Conservation (phyloP, 2,797 vertebrate genomes). For the Rhinatrema bivittatum region DNA sequence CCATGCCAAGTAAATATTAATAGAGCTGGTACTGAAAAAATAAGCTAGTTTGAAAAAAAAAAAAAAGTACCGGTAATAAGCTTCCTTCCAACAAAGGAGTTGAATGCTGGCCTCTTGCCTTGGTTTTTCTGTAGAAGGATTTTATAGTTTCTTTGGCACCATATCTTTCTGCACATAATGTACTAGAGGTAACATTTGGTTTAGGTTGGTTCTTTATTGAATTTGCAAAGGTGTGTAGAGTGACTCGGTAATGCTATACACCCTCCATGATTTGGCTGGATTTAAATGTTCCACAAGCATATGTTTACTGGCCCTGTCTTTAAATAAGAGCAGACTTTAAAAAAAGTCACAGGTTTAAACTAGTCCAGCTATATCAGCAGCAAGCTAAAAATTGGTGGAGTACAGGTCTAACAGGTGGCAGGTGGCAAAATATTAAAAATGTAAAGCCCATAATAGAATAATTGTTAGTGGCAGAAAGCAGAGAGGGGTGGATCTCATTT, state of each 20-base stretch:
- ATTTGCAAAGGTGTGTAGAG: slow-evolving; percentile 18
- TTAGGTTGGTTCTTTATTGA: slow-evolving; percentile 13
- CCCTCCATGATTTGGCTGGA: slow-evolving; percentile 9
- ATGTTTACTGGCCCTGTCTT: rapidly evolving
- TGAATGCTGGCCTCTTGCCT: slow-evolving; percentile 43
- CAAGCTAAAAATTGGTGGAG: not conserved
- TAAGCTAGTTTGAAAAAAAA: slow-evolving; percentile 42
- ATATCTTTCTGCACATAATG: slow-evolving; percentile 13
- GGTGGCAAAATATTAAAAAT: slow-evolving; percentile 2
- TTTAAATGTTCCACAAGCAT: slow-evolving; percentile 5
- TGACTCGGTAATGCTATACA: not conserved
- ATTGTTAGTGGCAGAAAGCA: slow-evolving; percentile 1
- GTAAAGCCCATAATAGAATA: not conserved
- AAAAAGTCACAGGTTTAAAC: slow-evolving; percentile 4
- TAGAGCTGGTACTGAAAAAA: slow-evolving; percentile 40
- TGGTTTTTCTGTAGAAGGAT: slow-evolving; percentile 42
- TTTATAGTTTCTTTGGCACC: slow-evolving; percentile 43
- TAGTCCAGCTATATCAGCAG: not conserved
- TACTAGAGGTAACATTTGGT: slow-evolving; percentile 8
- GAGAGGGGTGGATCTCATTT: slow-evolving; percentile 1
- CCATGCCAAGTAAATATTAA: slow-evolving; percentile 33
- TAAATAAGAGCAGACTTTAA: not conserved
- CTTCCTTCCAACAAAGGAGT: slow-evolving; percentile 36
- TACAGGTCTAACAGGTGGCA: not conserved
- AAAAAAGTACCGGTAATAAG: no score